phyloP scores from a whole-genome alignment of 2,888 invertebrate species.

The Gortyna flavago region DNA sequence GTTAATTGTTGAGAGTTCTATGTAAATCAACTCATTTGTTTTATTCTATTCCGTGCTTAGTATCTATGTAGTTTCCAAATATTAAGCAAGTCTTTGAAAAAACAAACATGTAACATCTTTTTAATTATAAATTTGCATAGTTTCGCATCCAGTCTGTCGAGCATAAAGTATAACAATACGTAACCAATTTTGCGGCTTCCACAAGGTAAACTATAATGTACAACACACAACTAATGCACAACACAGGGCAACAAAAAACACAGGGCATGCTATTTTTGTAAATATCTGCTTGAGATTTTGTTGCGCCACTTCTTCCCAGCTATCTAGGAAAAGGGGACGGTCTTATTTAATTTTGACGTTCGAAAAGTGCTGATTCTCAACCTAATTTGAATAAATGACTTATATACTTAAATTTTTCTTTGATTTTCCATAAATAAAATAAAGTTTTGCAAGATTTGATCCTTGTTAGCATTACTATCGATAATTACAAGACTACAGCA shows the following conservation, averaged over 20 bases:
- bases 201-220: conserved; percentile 1
- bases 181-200: conserved; percentile 13
- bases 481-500: neutral
- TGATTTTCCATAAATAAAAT: neutral
- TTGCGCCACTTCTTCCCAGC: neutral
- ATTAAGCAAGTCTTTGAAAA: neutral
- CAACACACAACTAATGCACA: no score
- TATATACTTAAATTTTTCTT: neutral
- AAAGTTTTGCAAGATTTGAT: neutral
- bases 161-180: conserved; percentile 13
- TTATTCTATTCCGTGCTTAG: neutral
- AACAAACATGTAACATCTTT: neutral
- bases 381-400: neutral
- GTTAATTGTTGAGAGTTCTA: neutral
- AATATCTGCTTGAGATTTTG: neutral
- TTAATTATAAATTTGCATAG: conserved; percentile 27
- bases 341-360: neutral
- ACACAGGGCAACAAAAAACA: no score
- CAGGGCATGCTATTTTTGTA: neutral
- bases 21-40: neutral
- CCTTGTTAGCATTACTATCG: neutral
- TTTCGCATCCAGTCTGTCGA: neutral
- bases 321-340: neutral
- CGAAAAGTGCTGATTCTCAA: no score
- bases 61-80: conserved; percentile 1